Percentiles rank a stretch among this genome's conserved stretches.
phyloP scores from a whole-genome alignment of 2,888 invertebrate species.

The Azorinus chamasolen region DNA sequence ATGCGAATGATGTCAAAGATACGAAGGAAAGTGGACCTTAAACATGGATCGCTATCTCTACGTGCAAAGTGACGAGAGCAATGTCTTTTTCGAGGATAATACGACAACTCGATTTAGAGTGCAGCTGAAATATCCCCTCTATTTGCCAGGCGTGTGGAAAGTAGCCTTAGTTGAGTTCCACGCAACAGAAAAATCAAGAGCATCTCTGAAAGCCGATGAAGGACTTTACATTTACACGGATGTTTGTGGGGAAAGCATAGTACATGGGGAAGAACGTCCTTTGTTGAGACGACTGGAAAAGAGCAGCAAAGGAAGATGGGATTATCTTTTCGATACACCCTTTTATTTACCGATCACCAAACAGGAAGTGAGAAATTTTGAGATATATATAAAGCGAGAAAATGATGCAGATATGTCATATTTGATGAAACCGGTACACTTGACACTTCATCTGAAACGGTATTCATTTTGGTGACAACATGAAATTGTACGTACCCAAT shows the following conservation, averaged over 20 bases:
- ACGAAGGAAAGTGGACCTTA: slow-evolving; percentile 2
- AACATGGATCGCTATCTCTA: slow-evolving; percentile 31
- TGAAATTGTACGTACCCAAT: slow-evolving; percentile 55
- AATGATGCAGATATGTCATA: slow-evolving; percentile 11
- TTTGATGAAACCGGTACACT: too few relatives aligned
- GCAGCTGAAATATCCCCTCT: neutral
- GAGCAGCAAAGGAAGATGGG: slow-evolving; percentile 29
- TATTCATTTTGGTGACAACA: slow-evolving; percentile 20
- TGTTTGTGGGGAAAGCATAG: slow-evolving; percentile 18
- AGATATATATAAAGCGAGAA: slow-evolving; percentile 43
- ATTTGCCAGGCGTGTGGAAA: slow-evolving; percentile 10
- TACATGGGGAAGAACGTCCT: slow-evolving; percentile 28
- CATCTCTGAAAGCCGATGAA: slow-evolving; percentile 7
- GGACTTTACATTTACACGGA: slow-evolving; percentile 30
- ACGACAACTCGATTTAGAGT: slow-evolving; percentile 11
- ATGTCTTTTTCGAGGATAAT: slow-evolving; percentile 18
- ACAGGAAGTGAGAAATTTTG: slow-evolving; percentile 36
- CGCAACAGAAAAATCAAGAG: slow-evolving; percentile 18
- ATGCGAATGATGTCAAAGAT: slow-evolving; percentile 45
- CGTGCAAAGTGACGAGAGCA: slow-evolving; percentile 29
- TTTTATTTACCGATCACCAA: slow-evolving; percentile 34
- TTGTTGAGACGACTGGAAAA: slow-evolving; percentile 31
- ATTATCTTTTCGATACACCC: slow-evolving; percentile 20
- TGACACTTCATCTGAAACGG: slow-evolving; percentile 33
- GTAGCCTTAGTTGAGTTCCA: too few relatives aligned